Base-by-base conservation (phyloP, 2,797 vertebrate species). In the Myoxocephalus aenaeus region DNA sequence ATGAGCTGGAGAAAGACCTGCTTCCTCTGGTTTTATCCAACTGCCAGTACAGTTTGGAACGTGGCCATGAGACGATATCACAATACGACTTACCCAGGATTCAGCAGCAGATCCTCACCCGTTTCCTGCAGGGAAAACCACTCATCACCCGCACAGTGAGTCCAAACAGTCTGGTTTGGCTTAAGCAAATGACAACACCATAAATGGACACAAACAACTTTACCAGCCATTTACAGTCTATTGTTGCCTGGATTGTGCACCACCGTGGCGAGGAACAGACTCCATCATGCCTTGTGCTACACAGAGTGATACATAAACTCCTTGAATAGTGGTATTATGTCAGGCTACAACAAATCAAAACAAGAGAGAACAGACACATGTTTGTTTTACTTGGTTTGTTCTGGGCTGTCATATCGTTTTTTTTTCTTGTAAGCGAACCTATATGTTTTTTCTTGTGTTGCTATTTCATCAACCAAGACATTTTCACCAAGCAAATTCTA, bases 21-120 rank as follows among this genome's bases (percentile, higher is more conserved):
- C 70, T 93, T 27, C 96, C 97, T 0, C 90, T 98, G 79, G 93
- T 97, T 70, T 88, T 97, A 20, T 96, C 97, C 25, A 96, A 96
- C 93, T 97, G 96, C 80, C 97, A 98, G 87, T 98, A 98, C 90
- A 95, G 89, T 29, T 92, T 97, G 88, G 95, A 96, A 74, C 92
- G 90, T 2, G 97, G 96, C 27, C 90, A 91, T 9, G 93, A 96
- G 84, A 95, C 91, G 0, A 34, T 95, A 74, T 95, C 95, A 68
- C 95, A 97, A 12, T 95, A 96, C 0, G 95, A 98, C 82, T 92
- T 98, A 80, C 90, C 94, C 76, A 95, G 94, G 87, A 97, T 97
- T 82, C 96, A 98, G 92, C 94, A 95, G 79, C 97, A 98, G 89
- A 48, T 98, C 34, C 69, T 93, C 62, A 92, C 91, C 73, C 96